Percentiles rank a stretch among this genome's conserved stretches.
Evolutionary conservation across 2,888 invertebrate genomes (phyloP).

Genomic region (Stramonita haemastoma): DNA sequence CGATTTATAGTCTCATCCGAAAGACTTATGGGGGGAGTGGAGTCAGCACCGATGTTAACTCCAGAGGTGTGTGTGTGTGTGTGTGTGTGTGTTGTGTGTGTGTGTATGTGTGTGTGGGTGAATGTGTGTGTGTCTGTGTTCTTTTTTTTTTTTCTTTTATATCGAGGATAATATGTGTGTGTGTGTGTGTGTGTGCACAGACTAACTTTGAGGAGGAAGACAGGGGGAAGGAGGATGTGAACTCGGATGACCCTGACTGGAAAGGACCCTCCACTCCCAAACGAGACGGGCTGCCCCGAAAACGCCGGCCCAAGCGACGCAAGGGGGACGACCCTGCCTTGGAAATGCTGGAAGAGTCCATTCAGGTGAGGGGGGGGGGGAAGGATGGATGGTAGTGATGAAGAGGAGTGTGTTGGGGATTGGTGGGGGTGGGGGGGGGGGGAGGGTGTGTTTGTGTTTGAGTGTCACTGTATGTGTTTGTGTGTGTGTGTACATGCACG

Average conservation of each 20-base stretch:
- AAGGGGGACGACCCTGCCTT: constrained; percentile 49
- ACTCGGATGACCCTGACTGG: constrained; percentile 41
- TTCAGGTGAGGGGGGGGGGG: constrained; percentile 36
- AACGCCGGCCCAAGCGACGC: constrained; percentile 46
- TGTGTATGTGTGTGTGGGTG: too few relatives aligned
- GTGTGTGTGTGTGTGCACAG: too few relatives aligned
- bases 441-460: not conserved
- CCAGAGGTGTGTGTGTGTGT: too few relatives aligned
- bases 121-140: too few relatives aligned
- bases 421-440: not conserved
- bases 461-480: not conserved
- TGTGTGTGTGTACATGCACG: not conserved
- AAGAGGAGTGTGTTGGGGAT: not conserved
- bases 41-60: too few relatives aligned
- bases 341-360: constrained; percentile 46
- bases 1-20: too few relatives aligned
- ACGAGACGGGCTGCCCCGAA: constrained; percentile 13
- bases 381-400: not conserved
- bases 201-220: not conserved
- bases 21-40: too few relatives aligned
- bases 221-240: not conserved
- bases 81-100: too few relatives aligned
- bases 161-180: too few relatives aligned
- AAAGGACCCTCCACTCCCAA: not conserved
- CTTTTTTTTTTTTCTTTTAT: too few relatives aligned